Percentiles rank a stretch among this genome's conserved stretches.
These are phyloP conservation scores for Piprites chloris DNA, from an alignment of 2,113 vertebrate genomes.

Conservation along the genomic window DNA sequence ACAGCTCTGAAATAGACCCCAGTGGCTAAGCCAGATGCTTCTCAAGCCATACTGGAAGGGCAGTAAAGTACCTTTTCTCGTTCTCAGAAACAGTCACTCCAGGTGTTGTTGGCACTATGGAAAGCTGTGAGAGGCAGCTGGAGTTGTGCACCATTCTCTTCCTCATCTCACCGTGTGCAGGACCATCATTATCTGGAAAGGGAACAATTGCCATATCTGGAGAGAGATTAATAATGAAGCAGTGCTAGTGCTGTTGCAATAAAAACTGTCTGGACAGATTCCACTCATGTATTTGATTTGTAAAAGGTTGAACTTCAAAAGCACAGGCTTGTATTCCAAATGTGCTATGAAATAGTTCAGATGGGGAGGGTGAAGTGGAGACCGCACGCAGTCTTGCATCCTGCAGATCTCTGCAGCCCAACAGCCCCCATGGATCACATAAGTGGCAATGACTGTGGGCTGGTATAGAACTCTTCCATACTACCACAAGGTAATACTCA, in stretches of 20 bases:
- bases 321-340: not conserved
- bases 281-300: not conserved
- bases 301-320: not conserved
- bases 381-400: not conserved
- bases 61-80: not conserved
- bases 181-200: not conserved
- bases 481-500: not conserved
- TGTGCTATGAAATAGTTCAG: not conserved
- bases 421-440: not conserved
- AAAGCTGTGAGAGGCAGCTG: not conserved
- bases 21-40: not conserved
- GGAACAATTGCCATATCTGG: not conserved
- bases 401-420: not conserved
- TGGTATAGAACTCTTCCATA: not conserved
- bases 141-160: not conserved
- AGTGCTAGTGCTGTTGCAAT: not conserved
- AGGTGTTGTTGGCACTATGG: not conserved
- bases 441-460: not conserved
- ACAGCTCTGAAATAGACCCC: not conserved
- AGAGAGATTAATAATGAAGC: not conserved
- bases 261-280: not conserved
- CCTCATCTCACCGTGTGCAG: not conserved
- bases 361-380: not conserved
- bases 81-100: not conserved
- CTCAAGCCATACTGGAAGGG: not conserved